These are phyloP conservation scores for Lucilia cuprina DNA, from an alignment of 1,140 invertebrate genomes.

Conservation along the genomic window DNA sequence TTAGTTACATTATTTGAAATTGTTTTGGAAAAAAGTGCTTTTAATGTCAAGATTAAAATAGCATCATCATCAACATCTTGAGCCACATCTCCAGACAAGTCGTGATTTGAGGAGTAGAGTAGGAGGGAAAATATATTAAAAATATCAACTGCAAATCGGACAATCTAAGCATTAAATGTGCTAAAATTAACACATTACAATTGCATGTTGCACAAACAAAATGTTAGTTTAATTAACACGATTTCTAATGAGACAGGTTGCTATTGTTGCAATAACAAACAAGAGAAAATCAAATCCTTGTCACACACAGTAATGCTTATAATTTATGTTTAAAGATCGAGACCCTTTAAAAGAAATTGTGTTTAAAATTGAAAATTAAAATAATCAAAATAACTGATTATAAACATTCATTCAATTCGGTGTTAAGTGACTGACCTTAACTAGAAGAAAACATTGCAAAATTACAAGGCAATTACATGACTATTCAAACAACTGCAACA, in stretches of 20 bases:
- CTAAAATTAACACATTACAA: constrained; percentile 22
- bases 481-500: background rate
- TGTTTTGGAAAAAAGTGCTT: background rate
- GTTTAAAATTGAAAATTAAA: background rate
- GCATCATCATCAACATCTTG: constrained; percentile 14
- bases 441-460: background rate
- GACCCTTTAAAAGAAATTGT: too few species aligned
- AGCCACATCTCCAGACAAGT: background rate
- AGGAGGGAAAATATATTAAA: too few species aligned
- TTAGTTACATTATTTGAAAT: background rate
- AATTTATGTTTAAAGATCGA: too few species aligned
- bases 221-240: background rate
- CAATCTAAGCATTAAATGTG: constrained; percentile 14
- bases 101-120: background rate
- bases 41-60: background rate
- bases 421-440: background rate
- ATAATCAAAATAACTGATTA: background rate
- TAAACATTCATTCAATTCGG: background rate
- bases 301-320: too few species aligned
- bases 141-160: background rate
- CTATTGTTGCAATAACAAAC: too few species aligned
- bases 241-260: background rate
- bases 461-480: constrained; percentile 3
- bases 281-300: too few species aligned
- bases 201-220: background rate